Evolutionary conservation across 2,888 invertebrate genomes (phyloP).

Genomic region (Rhogogaster chlorosoma): DNA sequence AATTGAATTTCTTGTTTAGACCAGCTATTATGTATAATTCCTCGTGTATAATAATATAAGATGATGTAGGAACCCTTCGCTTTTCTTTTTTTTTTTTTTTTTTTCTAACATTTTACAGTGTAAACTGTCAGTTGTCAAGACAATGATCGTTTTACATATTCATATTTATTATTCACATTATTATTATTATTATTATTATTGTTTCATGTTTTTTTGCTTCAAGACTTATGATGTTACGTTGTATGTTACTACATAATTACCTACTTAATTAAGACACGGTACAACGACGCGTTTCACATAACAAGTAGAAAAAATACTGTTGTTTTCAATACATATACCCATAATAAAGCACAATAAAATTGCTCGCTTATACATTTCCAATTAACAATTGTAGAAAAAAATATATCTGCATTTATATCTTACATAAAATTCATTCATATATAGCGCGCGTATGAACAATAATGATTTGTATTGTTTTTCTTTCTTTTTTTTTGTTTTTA

Average conservation of each 20-base stretch:
- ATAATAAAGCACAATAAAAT: constrained; percentile 29
- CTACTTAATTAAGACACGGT: background rate
- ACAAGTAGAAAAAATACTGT: constrained; percentile 44
- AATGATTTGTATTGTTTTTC: too few species aligned
- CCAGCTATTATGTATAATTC: constrained; percentile 2
- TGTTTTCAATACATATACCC: constrained; percentile 12
- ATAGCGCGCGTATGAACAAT: background rate
- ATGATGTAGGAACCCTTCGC: background rate
- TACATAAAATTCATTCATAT: constrained; percentile 37
- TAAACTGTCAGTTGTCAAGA: background rate
- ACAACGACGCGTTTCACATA: constrained; percentile 22
- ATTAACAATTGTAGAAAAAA: constrained; percentile 46
- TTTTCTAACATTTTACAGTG: background rate
- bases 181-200: background rate
- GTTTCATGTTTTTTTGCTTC: background rate
- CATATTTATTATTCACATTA: background rate
- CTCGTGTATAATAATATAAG: background rate
- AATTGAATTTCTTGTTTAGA: background rate
- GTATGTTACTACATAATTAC: constrained; percentile 1
- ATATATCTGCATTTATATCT: constrained; percentile 26
- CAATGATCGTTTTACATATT: too few species aligned
- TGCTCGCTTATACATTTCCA: constrained; percentile 40
- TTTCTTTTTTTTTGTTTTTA: too few species aligned
- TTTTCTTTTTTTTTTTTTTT: background rate
- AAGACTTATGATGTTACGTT: background rate